Base-by-base conservation (phyloP, 2,797 vertebrate genomes). In the Pangasius djambal region DNA sequence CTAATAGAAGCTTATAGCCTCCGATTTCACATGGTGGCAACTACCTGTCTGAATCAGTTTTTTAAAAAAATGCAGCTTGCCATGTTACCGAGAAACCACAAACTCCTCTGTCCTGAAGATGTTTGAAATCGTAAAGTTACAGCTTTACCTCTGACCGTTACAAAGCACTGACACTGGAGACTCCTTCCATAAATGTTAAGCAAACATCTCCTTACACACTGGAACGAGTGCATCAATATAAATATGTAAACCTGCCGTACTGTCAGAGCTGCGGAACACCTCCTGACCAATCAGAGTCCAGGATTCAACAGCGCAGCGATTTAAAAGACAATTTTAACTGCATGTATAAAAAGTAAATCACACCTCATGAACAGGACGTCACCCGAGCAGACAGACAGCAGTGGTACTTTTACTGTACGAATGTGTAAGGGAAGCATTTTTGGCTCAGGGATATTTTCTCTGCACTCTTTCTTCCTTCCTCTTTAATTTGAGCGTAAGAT, bases 401-500 rank as follows among this genome's bases (percentile, higher is more conserved):
- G 69, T 1, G 28, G 31, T 2, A 0, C 1, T 28, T 44, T 75
- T 28, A 28, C 34, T n/a, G 28, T 1, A 6, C 20, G 7, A 74
- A 28, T 0, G 63, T 82, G 28, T 70, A 57, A 57, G 44, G 4
- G 18, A 15, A 25, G 61, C 28, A 65, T 28, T 52, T 79, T n/a
- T 59, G 25, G 52, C 55, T 8, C n/a, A 20, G 48, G 25, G 57
- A 22, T 67, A 34, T 79, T 79, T 28, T 77, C 65, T 83, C 57
- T 31, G 88, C 48, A 61, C 57, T 83, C 28, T 79, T 86, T 72
- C 69, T 69, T 63, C 61, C 75, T 89, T 55, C 44, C 69, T 31
- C 55, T 52, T 48, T 84, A 20, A 37, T 79, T 59, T 87, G 70
- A 86, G 85, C 40, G 74, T 75, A 65, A 40, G 87, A 75, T 70